Conservation (phyloP, 1,140 invertebrate species). For the Drosophila burlai region DNA sequence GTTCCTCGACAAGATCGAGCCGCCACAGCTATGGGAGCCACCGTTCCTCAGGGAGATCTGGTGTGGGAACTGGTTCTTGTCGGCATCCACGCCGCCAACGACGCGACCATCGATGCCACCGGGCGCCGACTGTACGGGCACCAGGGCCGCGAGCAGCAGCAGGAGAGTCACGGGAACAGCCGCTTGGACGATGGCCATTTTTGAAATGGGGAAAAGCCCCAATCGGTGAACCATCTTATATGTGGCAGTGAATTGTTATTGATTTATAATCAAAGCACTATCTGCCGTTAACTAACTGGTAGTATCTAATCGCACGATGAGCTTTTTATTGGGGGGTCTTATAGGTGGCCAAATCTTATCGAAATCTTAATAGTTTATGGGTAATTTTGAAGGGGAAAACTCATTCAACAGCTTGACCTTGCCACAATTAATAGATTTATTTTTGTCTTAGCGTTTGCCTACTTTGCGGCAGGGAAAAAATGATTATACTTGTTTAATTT, state of each 20-base stretch:
- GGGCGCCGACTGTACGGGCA: constrained; percentile 45
- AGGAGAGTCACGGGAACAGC: neutral
- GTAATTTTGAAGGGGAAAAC: constrained; percentile 10
- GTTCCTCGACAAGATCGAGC: constrained; percentile 86
- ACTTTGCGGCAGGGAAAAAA: constrained; percentile 15
- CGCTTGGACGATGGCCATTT: constrained; percentile 15
- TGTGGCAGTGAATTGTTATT: neutral
- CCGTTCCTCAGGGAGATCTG: constrained; percentile 85
- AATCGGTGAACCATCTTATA: constrained; percentile 6
- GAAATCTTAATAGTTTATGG: neutral
- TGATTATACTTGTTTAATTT: neutral
- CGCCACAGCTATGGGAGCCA: constrained; percentile 86
- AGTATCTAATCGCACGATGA: constrained; percentile 18
- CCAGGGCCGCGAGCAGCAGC: neutral
- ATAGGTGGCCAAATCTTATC: constrained; percentile 8
- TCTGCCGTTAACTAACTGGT: neutral
- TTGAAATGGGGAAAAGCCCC: constrained; percentile 22
- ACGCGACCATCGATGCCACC: constrained; percentile 65
- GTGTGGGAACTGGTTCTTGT: constrained; percentile 84
- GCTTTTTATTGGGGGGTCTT: constrained; percentile 13
- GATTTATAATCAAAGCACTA: constrained; percentile 21
- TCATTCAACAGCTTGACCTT: constrained; percentile 14
- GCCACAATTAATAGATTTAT: neutral
- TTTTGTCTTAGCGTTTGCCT: neutral
- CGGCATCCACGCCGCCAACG: constrained; percentile 85